Evolutionary conservation across 1,140 invertebrate species (phyloP).

Genomic region (Kradibia gibbosae): DNA sequence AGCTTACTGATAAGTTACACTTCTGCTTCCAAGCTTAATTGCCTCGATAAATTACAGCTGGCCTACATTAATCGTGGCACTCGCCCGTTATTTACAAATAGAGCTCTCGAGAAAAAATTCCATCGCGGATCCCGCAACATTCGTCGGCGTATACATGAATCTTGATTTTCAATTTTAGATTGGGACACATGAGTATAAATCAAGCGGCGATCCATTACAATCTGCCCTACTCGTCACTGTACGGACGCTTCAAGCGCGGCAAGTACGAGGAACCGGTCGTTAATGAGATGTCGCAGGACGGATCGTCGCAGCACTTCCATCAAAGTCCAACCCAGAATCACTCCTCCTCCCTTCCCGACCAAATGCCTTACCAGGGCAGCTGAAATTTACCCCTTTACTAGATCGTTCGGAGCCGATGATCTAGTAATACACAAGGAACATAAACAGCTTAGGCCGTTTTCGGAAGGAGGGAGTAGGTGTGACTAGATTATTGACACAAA

Average conservation of each 20-base stretch:
- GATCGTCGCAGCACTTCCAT: constrained; percentile 69
- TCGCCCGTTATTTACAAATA: too few species aligned
- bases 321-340: constrained; percentile 71
- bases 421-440: constrained; percentile 40
- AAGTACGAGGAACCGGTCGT: constrained; percentile 74
- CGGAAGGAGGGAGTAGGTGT: not conserved
- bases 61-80: too few species aligned
- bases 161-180: constrained; percentile 71
- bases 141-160: too few species aligned
- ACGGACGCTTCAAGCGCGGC: constrained; percentile 88
- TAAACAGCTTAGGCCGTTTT: constrained; percentile 14
- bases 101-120: too few species aligned
- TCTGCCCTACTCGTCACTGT: constrained; percentile 90
- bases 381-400: constrained; percentile 73
- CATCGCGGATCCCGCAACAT: not conserved
- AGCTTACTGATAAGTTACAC: too few species aligned
- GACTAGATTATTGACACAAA: constrained; percentile 6
- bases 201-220: constrained; percentile 94
- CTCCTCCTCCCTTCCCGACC: constrained; percentile 70
- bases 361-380: constrained; percentile 73
- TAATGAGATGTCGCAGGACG: constrained; percentile 70
- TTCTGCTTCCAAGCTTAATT: too few species aligned
- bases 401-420: constrained; percentile 51
- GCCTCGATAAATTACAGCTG: too few species aligned
- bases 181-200: constrained; percentile 93